A percentile compares a stretch with the other conserved stretches of the same genome.
These are phyloP conservation scores for Gopherus evgoodei DNA, from an alignment of 2,113 vertebrate genomes.

Conservation along the genomic window DNA sequence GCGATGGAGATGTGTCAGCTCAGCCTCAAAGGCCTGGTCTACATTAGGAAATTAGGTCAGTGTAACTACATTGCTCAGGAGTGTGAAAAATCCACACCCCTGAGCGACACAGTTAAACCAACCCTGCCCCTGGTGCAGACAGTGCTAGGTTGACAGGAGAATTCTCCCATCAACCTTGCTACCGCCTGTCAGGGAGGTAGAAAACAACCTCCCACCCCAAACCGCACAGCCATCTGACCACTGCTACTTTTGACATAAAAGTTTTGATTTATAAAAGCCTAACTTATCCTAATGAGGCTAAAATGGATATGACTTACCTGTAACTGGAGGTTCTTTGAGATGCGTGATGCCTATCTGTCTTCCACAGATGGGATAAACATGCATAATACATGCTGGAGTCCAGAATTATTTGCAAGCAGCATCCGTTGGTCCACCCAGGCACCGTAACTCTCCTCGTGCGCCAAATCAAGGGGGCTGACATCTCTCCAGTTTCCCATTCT, in stretches of 20 bases:
- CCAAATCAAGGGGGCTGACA: too few relatives aligned
- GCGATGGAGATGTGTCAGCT: neutral
- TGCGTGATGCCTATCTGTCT: too few relatives aligned
- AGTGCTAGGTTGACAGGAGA: neutral
- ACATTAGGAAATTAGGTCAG: neutral
- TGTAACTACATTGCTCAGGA: neutral
- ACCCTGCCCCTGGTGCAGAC: neutral
- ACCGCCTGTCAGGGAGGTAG: neutral
- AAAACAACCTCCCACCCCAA: neutral
- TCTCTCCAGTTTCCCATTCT: too few relatives aligned
- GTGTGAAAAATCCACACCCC: neutral
- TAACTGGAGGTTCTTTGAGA: neutral
- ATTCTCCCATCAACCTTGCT: neutral
- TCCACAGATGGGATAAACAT: too few relatives aligned
- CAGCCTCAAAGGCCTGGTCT: neutral
- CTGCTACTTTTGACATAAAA: accelerated
- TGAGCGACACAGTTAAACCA: neutral
- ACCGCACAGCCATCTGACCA: accelerated
- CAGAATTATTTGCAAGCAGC: too few relatives aligned
- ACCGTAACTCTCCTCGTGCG: too few relatives aligned
- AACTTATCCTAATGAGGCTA: accelerated
- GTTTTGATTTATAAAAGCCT: neutral
- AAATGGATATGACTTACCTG: neutral
- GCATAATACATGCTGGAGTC: too few relatives aligned
- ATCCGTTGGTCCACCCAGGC: too few relatives aligned